These are phyloP conservation scores for Coregonus sp. DNA, from an alignment of 2,797 vertebrate species.

Conservation along the genomic window DNA sequence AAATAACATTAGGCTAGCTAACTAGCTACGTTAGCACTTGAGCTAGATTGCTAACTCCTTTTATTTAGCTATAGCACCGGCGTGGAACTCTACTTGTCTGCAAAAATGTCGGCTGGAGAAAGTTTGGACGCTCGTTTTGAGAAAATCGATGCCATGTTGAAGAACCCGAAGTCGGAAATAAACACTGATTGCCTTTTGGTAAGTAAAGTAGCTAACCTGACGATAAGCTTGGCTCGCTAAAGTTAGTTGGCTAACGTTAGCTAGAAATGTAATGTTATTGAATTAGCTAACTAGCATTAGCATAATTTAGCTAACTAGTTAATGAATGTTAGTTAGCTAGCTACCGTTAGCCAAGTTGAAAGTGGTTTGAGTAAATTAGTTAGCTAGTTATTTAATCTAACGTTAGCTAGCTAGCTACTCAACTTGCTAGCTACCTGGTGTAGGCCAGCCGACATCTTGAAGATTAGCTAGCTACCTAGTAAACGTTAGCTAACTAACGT, in stretches of 20 bases:
- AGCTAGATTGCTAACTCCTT: slow-evolving; percentile 44
- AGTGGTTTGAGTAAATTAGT: neutral
- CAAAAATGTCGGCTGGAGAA: slow-evolving; percentile 88
- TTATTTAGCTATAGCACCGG: slow-evolving; percentile 13
- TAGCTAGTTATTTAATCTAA: neutral
- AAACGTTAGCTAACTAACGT: neutral
- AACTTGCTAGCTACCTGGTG: neutral
- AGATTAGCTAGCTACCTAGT: neutral
- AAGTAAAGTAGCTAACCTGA: slow-evolving; percentile 69
- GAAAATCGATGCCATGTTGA: slow-evolving; percentile 95
- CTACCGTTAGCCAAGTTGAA: neutral
- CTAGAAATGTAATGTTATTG: neutral
- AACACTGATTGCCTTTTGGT: slow-evolving; percentile 99
- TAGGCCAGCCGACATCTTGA: neutral
- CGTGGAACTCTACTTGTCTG: slow-evolving; percentile 39
- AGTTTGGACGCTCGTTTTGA: slow-evolving; percentile 93
- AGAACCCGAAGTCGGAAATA: slow-evolving; percentile 96
- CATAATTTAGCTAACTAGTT: neutral
- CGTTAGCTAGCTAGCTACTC: neutral
- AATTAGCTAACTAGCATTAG: neutral
- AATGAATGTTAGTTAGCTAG: neutral
- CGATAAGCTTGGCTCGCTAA: neutral
- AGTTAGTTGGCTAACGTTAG: neutral
- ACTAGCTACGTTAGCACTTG: slow-evolving; percentile 61
- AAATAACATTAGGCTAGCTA: slow-evolving; percentile 65